phyloP scores from a whole-genome alignment of 2,888 invertebrate genomes.

The Molorchus minor region DNA sequence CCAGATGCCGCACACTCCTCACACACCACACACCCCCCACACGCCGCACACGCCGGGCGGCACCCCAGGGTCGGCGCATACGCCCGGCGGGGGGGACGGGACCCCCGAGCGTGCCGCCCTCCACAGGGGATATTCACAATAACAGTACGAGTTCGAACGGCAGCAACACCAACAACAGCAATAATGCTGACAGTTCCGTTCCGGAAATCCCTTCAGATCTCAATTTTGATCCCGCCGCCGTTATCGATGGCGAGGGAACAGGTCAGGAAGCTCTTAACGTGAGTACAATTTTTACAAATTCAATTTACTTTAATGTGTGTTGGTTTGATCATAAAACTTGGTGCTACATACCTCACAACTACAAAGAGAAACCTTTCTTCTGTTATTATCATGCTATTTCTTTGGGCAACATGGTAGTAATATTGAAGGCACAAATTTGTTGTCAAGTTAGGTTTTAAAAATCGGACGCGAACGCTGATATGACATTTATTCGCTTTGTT shows the following conservation, averaged over 20 bases:
- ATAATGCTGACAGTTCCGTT: conserved; percentile 61
- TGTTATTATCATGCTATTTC: too few relatives aligned
- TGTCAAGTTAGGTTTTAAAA: too few relatives aligned
- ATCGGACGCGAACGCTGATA: too few relatives aligned
- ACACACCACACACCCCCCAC: conserved; percentile 81
- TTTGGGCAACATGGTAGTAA: too few relatives aligned
- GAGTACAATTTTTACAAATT: too few relatives aligned
- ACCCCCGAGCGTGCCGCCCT: conserved; percentile 83
- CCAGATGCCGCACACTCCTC: conserved; percentile 77
- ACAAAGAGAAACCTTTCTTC: too few relatives aligned
- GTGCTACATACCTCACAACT: too few relatives aligned
- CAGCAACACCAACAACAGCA: conserved; percentile 47
- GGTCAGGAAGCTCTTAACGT: conserved; percentile 89
- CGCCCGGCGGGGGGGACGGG: conserved; percentile 78
- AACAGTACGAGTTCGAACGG: conserved; percentile 60
- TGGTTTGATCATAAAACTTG: too few relatives aligned
- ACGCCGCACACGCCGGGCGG: conserved; percentile 80
- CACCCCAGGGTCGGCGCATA: conserved; percentile 73
- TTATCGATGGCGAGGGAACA: conserved; percentile 91
- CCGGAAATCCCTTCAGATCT: conserved; percentile 88
- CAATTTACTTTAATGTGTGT: too few relatives aligned
- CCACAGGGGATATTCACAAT: conserved; percentile 56
- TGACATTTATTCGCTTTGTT: too few relatives aligned
- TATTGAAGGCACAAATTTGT: too few relatives aligned
- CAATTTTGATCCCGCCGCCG: conserved; percentile 92